These are phyloP conservation scores for Eurystomus glaucurus DNA, from an alignment of 2,797 vertebrate genomes.

Conservation along the genomic window DNA sequence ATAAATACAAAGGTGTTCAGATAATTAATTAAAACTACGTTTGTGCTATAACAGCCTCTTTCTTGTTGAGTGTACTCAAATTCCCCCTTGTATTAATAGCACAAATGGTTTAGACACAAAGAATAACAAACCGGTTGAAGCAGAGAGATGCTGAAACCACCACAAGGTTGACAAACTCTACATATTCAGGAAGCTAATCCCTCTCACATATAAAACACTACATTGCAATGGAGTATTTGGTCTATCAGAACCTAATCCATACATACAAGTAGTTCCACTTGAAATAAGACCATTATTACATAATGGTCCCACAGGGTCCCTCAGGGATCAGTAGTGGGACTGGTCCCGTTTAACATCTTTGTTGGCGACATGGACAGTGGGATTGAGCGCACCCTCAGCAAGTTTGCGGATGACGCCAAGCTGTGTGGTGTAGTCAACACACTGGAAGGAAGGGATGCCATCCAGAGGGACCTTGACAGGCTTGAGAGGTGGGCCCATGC, in stretches of 20 bases:
- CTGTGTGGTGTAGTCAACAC: too few species aligned
- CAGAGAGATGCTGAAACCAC: background rate
- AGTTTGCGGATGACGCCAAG: too few species aligned
- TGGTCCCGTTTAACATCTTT: too few species aligned
- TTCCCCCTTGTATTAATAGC: background rate
- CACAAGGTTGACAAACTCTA: background rate
- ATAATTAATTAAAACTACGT: slow-evolving; percentile 27
- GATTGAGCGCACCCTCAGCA: too few species aligned
- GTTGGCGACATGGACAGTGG: too few species aligned
- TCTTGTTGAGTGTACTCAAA: background rate
- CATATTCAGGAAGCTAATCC: background rate
- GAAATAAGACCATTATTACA: background rate
- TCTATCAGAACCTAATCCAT: background rate
- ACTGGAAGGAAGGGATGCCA: too few species aligned
- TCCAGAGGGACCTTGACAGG: too few species aligned
- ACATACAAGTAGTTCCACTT: background rate
- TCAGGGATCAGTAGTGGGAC: too few species aligned
- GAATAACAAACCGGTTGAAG: background rate
- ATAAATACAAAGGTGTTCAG: background rate
- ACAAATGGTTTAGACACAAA: background rate
- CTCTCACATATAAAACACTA: background rate
- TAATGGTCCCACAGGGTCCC: background rate
- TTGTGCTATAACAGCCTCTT: background rate
- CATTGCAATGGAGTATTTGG: background rate
- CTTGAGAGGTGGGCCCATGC: too few species aligned